Base-by-base conservation (phyloP, 2,888 invertebrate species). In the Exephanes ischioxanthus region DNA sequence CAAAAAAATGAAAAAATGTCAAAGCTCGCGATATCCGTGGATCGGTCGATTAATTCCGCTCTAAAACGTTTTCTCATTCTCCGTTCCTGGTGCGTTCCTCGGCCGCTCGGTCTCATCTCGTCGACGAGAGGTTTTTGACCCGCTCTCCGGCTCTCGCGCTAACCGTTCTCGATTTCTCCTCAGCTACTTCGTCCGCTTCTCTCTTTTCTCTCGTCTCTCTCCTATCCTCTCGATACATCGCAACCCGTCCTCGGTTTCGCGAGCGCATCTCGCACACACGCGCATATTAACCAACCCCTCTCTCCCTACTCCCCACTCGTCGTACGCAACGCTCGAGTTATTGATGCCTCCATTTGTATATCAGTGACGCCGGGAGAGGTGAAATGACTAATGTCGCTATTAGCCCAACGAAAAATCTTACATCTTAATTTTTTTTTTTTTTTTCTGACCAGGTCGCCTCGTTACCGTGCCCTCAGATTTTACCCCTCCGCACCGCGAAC, bases 351-450 rank as follows among this genome's bases (percentile, higher is more conserved):
- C 92, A 92, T 92, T 92, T 92, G 90, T 91, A 89, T 93, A 93
- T 93, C 92, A 89, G 91, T 86, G 89, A 90, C 86, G 89, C 89
- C 87, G 87, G 87, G 41, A 41, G 87, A 75, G 66, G 75, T 87
- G 90, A 92, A 92, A 93, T 93, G 93, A 93, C 90, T 92, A 92
- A 93, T 93, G 92, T 89, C 90, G 91, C 92, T 92, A 92, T 93
- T 93, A 93, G 92, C 88, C 79, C 84, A 80, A 79, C 80, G 87
- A 87, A 89, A 90, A 90, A 90, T 88, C 89, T 86, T 85, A 89
- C 90, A 89, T 90, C 90, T 90, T 90, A 90, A 91, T 91, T 88
- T 88, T 88, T 89, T 85, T 37, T 37, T 37, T 37, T 37, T 41
- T 41, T 41, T 41, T 41, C 5, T 41, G 7, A 41, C 41, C 41